Evolutionary conservation across 2,888 invertebrate species (phyloP), one percentile per base, ranked within the genome.

Genomic region (Leptogaster cylindrica): DNA sequence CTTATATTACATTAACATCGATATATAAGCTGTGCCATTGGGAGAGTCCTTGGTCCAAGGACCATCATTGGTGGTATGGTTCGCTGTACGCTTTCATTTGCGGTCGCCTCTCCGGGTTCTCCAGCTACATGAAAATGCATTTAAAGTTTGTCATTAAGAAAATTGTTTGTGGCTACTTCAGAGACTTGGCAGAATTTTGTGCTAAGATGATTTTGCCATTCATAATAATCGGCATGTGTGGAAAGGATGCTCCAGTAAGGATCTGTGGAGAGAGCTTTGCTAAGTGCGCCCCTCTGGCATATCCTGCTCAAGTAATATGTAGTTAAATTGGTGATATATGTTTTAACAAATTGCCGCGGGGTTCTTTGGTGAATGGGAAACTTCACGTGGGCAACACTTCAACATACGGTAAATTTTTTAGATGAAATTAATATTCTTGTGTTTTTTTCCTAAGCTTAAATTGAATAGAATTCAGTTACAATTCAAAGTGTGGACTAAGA

Each of bases 131-230:
- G 65, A 65, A 65, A 65, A 52, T 65, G 65, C 65, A 65, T 65
- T 65, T 65, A 52, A 65, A 65, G 65, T 65, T 65, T 65, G 65
- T 65, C 65, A 65, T 65, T 65, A 65, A 65, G 52, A 65, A 65
- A 65, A 65, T 52, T 65, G 44, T 65, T 65, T 65, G 65, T 52
- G 65, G 65, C 36, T 20, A 50, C 23, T 64, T 64, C 27, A 16
- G n/a, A 44, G 61, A 61, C 61, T 61, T 61, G 20, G 28, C n/a
- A 61, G 44, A 44, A 44, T 61, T 14, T 18, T 28, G 28, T 27
- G 14, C 2, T 44, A 28, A 61, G 28, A 61, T 61, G 16, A 61
- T 61, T 61, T 41, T 25, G 14, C 14, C 27, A 61, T 61, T 61
- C 28, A 61, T 61, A 39, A 41, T 39, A 25, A 55, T 55, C 28